A percentile compares a stretch with the other conserved stretches of the same genome.
Conservation (phyloP, 1,140 invertebrate genomes). For the Bombus turneri region DNA sequence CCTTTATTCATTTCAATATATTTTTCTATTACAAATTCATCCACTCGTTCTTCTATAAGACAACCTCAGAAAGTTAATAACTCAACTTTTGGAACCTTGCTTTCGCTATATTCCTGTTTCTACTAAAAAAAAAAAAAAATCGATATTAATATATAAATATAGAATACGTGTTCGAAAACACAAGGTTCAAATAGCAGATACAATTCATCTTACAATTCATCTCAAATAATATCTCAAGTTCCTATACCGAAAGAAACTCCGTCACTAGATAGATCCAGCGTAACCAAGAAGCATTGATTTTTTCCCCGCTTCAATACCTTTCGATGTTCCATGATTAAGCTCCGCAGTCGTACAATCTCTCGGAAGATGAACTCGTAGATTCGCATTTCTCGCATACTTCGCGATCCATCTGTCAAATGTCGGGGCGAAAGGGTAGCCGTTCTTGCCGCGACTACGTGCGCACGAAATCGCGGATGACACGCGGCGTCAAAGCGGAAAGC, state of each 20-base stretch:
- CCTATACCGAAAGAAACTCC: neutral
- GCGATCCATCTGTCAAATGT: slow-evolving; percentile 4
- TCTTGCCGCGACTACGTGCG: slow-evolving; percentile 20
- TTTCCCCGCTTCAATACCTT: neutral
- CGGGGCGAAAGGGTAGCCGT: neutral
- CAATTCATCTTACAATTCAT: neutral
- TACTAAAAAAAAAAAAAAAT: too few species aligned
- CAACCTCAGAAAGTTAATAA: too few species aligned
- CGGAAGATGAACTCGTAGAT: neutral
- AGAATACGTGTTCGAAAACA: neutral
- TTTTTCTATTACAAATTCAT: too few species aligned
- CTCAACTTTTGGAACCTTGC: too few species aligned
- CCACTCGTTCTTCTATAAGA: too few species aligned
- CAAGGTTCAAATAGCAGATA: neutral
- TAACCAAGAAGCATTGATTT: neutral
- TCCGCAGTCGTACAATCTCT: neutral
- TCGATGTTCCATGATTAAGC: neutral
- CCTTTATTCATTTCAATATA: too few species aligned
- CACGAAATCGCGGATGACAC: slow-evolving; percentile 77
- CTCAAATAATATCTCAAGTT: neutral
- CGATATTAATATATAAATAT: too few species aligned
- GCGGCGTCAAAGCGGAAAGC: slow-evolving; percentile 74
- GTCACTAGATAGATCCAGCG: neutral
- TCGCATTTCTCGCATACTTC: slow-evolving; percentile 14
- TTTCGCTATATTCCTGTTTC: too few species aligned